Evolutionary conservation across 2,113 vertebrate species (phyloP).

Genomic region (Panthera uncia): DNA sequence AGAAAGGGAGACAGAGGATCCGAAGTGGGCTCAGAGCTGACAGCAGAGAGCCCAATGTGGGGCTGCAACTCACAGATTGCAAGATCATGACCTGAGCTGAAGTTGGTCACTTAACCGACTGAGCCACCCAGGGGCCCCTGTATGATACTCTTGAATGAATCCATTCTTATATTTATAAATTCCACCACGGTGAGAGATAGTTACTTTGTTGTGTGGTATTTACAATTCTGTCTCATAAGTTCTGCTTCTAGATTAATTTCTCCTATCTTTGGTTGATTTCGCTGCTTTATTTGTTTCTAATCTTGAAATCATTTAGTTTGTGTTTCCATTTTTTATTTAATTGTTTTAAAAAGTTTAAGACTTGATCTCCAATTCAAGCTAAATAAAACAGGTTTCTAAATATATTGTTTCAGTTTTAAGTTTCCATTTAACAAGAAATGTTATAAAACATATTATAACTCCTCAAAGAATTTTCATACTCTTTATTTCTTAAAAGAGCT

Average conservation of each 20-base stretch:
- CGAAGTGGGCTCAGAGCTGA: no score
- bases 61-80: no score
- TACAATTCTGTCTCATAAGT: background rate
- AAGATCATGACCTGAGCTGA: no score
- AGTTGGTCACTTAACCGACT: no score
- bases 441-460: background rate
- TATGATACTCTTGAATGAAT: background rate
- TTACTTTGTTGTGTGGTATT: background rate
- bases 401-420: background rate
- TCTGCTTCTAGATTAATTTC: background rate
- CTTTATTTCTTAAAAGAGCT: background rate
- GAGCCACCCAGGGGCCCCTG: no score
- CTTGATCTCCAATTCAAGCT: background rate
- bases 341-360: background rate
- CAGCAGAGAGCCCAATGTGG: no score
- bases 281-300: background rate
- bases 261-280: background rate
- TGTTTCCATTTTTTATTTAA: background rate
- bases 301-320: background rate
- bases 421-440: background rate
- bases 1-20: no score
- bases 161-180: background rate
- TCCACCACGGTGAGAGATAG: background rate
- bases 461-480: background rate
- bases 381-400: slow-evolving; percentile 11